Base-by-base conservation (phyloP, 2,888 invertebrate species). In the Hoplodrina ambigua region DNA sequence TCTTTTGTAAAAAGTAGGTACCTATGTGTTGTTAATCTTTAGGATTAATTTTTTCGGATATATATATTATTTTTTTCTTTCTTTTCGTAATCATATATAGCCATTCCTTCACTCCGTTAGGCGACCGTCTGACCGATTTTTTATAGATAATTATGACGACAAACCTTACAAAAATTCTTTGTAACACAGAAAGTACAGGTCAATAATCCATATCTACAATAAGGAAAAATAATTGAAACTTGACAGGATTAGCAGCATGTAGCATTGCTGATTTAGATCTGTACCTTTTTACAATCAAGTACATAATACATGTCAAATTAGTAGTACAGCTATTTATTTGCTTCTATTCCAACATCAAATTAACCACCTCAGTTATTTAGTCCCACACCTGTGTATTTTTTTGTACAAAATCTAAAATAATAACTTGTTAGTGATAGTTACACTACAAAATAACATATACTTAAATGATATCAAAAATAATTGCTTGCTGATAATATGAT, bases 211-310 rank as follows among this genome's bases (percentile, higher is more conserved):
- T 33, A 6, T 17, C 46, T 17, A 25, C 11, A 52, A 56, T 56
- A 44, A 56, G 71, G 74, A 64, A 56, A 56, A 71, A 17, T 25
- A 19, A 63, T 46, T 44, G 19, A 37, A 71, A 44, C 20, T 56
- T 44, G n/a, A 33, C 33, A 64, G 54, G 0, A 46, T 17, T 50
- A 55, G 3, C 19, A 73, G 46, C 46, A 52, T 46, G 17, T 44
- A 44, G n/a, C 5, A 44, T 11, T 11, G 33, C 17, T 33, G 49
- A 15, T 46, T 20, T 33, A 25, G 44, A 20, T 46, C 58, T 37
- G 41, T 5, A 30, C n/a, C n/a, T 25, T 25, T 25, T 25, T 25
- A 25, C 25, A 25, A 25, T 25, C 25, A 25, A 25, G 25, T 25
- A 25, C 25, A 25, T 25, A 1, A 25, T 25, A 25, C 25, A 30